These are phyloP conservation scores for Drosophila engyochracea DNA, from an alignment of 2,888 invertebrate genomes.

Conservation along the genomic window DNA sequence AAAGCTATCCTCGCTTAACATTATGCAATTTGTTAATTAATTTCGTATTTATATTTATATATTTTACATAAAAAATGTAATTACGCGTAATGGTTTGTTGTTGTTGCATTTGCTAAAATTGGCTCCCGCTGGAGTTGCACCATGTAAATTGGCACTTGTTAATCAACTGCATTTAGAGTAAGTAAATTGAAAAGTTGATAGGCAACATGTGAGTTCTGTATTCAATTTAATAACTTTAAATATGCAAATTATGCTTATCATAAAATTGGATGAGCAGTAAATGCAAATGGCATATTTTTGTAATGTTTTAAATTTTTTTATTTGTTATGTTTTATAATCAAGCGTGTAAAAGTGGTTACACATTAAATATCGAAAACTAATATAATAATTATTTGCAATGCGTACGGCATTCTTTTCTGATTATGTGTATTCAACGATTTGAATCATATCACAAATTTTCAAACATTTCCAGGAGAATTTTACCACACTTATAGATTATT, in stretches of 20 bases:
- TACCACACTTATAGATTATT: neutral
- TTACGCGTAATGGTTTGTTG: conserved; percentile 42
- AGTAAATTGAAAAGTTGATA: conserved; percentile 56
- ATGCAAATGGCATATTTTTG: conserved; percentile 11
- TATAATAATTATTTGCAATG: neutral
- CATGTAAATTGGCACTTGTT: conserved; percentile 67
- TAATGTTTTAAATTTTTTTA: neutral
- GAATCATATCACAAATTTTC: neutral
- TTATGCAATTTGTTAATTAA: conserved; percentile 74
- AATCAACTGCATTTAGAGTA: conserved; percentile 68
- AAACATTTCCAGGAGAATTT: neutral
- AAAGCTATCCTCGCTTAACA: conserved; percentile 54
- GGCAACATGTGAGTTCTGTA: conserved; percentile 6
- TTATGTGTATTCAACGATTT: neutral
- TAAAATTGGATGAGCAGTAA: conserved; percentile 1
- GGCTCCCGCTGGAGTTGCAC: neutral
- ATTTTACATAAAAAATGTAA: conserved; percentile 15
- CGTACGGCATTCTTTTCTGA: neutral
- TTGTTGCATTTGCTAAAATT: conserved; percentile 35
- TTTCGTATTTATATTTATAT: conserved; percentile 28
- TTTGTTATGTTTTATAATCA: conserved; percentile 18
- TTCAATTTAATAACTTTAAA: conserved; percentile 24
- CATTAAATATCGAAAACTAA: conserved; percentile 15
- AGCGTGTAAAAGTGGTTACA: conserved; percentile 14
- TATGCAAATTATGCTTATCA: conserved; percentile 36